Evolutionary conservation across 2,113 vertebrate species (phyloP).

Genomic region (Amphilophus citrinellus): DNA sequence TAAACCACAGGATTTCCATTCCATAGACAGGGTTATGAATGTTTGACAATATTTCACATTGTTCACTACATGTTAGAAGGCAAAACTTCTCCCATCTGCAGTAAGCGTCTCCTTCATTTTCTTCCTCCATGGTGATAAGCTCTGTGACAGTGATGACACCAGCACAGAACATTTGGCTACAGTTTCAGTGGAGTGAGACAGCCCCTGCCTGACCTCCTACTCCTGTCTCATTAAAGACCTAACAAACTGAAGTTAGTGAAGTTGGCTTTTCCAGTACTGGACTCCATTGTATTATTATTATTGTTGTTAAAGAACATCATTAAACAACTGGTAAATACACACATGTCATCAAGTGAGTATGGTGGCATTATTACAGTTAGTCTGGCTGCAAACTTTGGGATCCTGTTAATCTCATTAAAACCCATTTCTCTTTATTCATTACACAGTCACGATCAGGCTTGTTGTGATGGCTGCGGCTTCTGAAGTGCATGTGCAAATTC

Average conservation of each 20-base stretch:
- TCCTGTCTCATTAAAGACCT: conserved; percentile 5
- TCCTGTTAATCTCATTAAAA: no score
- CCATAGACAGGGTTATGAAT: not conserved
- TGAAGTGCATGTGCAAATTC: not conserved
- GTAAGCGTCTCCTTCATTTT: conserved; percentile 4
- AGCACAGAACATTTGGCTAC: not conserved
- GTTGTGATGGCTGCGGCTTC: not conserved
- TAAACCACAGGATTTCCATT: conserved; percentile 1
- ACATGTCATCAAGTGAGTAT: no score
- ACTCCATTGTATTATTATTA: not conserved
- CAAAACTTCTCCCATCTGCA: not conserved
- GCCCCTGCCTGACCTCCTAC: not conserved
- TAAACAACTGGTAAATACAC: no score
- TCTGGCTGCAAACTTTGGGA: no score
- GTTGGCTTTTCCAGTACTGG: not conserved
- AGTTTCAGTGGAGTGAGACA: not conserved
- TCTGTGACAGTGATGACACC: not conserved
- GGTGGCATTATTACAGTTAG: no score
- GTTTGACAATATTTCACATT: conserved; percentile 12
- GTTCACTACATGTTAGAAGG: not conserved
- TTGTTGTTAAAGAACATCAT: no score
- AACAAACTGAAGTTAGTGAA: not conserved
- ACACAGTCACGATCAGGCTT: not conserved
- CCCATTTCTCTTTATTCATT: not conserved
- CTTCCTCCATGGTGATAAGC: not conserved